phyloP scores from a whole-genome alignment of 92 coral and sea anemone species.

The Palythoa heliodiscus region DNA sequence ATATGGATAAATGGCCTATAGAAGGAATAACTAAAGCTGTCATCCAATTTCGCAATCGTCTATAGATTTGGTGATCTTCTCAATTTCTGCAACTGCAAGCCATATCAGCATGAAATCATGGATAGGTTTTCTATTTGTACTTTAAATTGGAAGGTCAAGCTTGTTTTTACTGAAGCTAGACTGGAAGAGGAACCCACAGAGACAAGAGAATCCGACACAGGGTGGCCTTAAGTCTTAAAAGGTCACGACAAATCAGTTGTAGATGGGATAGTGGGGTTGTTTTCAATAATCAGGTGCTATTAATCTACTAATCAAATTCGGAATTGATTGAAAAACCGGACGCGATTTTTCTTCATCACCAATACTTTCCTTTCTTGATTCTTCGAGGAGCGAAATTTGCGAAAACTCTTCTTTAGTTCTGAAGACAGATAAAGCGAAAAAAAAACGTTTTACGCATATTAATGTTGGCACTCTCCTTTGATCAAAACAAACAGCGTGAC shows the following conservation, averaged over 20 bases:
- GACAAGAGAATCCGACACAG: constrained; percentile 8
- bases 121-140: neutral
- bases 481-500: neutral
- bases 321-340: neutral
- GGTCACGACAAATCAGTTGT: constrained; percentile 25
- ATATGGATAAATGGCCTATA: neutral
- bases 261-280: neutral
- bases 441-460: neutral
- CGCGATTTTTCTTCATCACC: neutral
- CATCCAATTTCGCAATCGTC: neutral
- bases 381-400: neutral
- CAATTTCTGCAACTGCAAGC: neutral
- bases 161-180: constrained; percentile 29
- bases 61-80: neutral
- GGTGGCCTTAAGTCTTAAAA: constrained; percentile 9
- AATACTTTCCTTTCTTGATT: neutral
- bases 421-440: neutral
- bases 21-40: neutral
- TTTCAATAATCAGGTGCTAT: neutral
- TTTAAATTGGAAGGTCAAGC: constrained; percentile 25
- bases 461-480: neutral
- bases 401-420: neutral
- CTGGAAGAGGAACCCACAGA: constrained; percentile 11
- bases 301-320: constrained; percentile 24
- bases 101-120: constrained; percentile 13